phyloP scores from a whole-genome alignment of 2,113 vertebrate species.

The Scomber colias region DNA sequence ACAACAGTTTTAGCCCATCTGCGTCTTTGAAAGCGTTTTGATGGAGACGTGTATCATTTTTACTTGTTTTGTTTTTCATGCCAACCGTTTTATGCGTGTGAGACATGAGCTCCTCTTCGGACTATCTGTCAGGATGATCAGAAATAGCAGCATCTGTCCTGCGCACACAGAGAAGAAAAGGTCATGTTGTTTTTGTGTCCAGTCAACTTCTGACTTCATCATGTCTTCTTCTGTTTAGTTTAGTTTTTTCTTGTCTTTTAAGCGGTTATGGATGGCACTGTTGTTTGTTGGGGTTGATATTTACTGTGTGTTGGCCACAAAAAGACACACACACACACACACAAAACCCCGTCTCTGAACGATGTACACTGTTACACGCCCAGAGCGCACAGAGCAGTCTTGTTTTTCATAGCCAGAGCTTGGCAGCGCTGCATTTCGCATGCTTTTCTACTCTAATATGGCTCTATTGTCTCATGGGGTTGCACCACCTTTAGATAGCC shows the following conservation, averaged over 20 bases:
- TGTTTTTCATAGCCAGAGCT: conserved; percentile 35
- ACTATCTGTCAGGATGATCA: conserved; percentile 49
- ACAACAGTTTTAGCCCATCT: not conserved
- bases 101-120: conserved; percentile 6
- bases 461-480: conserved; percentile 56
- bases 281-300: conserved; percentile 37
- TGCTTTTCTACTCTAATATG: conserved; percentile 31
- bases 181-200: conserved; percentile 65
- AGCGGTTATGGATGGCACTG: not conserved
- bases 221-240: conserved; percentile 21
- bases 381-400: conserved; percentile 12
- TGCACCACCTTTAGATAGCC: conserved; percentile 49
- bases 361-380: conserved; percentile 19
- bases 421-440: conserved; percentile 41
- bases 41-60: not conserved
- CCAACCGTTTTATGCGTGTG: not conserved
- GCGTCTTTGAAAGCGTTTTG: not conserved
- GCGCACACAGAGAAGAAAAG: conserved; percentile 59
- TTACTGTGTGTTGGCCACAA: conserved; percentile 25
- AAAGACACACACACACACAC: not conserved
- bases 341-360: not conserved
- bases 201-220: conserved; percentile 59
- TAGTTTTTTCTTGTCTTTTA: not conserved
- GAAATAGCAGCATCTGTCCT: conserved; percentile 53
- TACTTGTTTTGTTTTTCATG: not conserved